Percentiles rank a stretch among this genome's conserved stretches.
phyloP scores from a whole-genome alignment of 1,140 invertebrate species.

The Drosophila pandora region DNA sequence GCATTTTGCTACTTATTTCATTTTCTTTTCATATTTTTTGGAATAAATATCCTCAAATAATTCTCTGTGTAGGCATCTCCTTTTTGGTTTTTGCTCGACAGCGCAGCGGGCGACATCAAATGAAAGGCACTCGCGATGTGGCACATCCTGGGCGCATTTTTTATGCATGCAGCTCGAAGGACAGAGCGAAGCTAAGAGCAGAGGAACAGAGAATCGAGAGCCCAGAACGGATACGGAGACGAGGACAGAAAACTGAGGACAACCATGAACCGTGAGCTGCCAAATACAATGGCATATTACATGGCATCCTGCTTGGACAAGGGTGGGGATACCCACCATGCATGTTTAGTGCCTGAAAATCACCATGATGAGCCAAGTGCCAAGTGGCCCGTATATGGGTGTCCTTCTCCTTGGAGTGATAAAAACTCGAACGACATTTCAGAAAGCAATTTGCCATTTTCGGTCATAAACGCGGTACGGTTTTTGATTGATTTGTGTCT shows the following conservation, averaged over 20 bases:
- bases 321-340: slow-evolving; percentile 26
- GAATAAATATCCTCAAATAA: background rate
- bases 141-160: slow-evolving; percentile 64
- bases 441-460: slow-evolving; percentile 74
- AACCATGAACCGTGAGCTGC: slow-evolving; percentile 46
- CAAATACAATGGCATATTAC: slow-evolving; percentile 67
- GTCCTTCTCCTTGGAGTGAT: slow-evolving; percentile 21
- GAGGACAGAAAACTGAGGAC: background rate
- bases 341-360: slow-evolving; percentile 70
- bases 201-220: background rate
- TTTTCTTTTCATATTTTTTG: background rate
- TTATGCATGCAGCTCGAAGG: slow-evolving; percentile 62
- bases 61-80: slow-evolving; percentile 3
- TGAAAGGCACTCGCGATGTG: slow-evolving; percentile 55
- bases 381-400: slow-evolving; percentile 37
- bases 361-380: slow-evolving; percentile 67
- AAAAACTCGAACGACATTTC: slow-evolving; percentile 59
- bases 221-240: background rate
- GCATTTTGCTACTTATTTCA: background rate
- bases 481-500: slow-evolving; percentile 75
- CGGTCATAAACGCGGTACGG: slow-evolving; percentile 61
- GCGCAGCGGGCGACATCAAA: slow-evolving; percentile 64
- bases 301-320: slow-evolving; percentile 53
- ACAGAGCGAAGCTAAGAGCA: slow-evolving; percentile 21
- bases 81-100: slow-evolving; percentile 29